Evolutionary conservation across 2,797 vertebrate species (phyloP), one percentile per base, ranked within the genome.

Genomic region (Knipowitschia caucasica): DNA sequence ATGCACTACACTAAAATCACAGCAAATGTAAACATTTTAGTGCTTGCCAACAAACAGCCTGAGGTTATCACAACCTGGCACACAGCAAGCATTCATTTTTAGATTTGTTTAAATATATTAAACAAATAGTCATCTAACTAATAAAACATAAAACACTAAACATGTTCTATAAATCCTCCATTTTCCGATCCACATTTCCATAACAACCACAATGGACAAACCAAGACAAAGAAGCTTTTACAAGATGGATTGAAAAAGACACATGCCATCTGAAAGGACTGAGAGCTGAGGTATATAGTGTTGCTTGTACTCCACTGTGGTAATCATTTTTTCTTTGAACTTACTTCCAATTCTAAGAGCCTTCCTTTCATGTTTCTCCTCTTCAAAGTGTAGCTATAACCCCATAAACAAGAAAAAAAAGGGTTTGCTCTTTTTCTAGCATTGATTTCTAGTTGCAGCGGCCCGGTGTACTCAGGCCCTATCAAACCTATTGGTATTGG

Each of bases 361-460:
- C 29, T 7, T 4, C 6, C 44, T 71, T 69, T 40, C 20, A 67
- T 61, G 58, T 57, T 60, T 63, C 34, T 54, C 10, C 58, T 42
- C 43, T 67, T 63, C 17, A 50, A 59, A 60, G 36, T 24, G 60
- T 39, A 36, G 46, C 34, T 45, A 56, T 26, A 15, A n/a, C 52
- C 38, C 61, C 14, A 15, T 44, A 44, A 58, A 53, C 21, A 44
- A 12, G 45, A 58, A 17, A 6, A 27, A 43, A 57, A 64, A 5
- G 18, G 61, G 31, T 54, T 55, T 33, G 23, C 25, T 14, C 39
- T 34, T 55, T 59, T 24, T 23, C 8, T 15, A 36, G 45, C 43
- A 68, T 65, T 51, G 50, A 73, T 69, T 69, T 71, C 59, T 24
- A 36, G 26, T 53, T 56, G 10, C 52, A 29, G 49, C 25, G 38